Percentiles rank a stretch among this genome's conserved stretches.
Conservation (phyloP, 2,113 vertebrate genomes). For the Hydrolagus affinis region DNA sequence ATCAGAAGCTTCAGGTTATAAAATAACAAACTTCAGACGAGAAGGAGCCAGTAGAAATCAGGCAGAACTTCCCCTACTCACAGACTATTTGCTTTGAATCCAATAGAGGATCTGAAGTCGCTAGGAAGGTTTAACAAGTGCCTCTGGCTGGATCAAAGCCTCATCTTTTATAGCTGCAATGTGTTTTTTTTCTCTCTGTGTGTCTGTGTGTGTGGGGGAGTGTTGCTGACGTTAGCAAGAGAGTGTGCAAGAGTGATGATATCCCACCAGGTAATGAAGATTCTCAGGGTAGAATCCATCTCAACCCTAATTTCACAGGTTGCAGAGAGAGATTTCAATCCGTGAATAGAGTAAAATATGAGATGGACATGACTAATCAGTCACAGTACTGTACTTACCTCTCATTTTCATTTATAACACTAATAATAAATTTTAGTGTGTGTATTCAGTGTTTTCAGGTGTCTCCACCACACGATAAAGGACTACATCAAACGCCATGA, state of each 20-base stretch:
- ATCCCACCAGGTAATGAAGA: not conserved
- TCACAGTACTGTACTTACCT: not conserved
- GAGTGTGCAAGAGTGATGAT: constrained; percentile 49
- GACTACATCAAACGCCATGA: too few relatives aligned
- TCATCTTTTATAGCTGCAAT: constrained; percentile 10
- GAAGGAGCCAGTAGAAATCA: not conserved
- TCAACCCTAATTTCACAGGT: not conserved
- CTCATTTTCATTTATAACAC: not conserved
- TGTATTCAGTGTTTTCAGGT: too few relatives aligned
- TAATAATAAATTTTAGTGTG: too few relatives aligned
- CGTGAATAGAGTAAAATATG: not conserved
- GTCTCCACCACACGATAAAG: too few relatives aligned
- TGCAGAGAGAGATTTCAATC: not conserved
- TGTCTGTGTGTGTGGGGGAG: constrained; percentile 43
- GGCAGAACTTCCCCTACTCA: not conserved
- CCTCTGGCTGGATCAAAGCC: not conserved
- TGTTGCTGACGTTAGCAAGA: constrained; percentile 51
- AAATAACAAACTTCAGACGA: not conserved
- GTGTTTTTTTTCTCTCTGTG: too few relatives aligned
- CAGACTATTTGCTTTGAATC: not conserved
- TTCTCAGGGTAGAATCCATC: not conserved
- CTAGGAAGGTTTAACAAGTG: not conserved
- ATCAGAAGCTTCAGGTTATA: not conserved
- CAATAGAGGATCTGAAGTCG: not conserved
- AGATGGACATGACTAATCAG: not conserved